Base-by-base conservation (phyloP, 2,888 invertebrate genomes). In the Rhingia rostrata region DNA sequence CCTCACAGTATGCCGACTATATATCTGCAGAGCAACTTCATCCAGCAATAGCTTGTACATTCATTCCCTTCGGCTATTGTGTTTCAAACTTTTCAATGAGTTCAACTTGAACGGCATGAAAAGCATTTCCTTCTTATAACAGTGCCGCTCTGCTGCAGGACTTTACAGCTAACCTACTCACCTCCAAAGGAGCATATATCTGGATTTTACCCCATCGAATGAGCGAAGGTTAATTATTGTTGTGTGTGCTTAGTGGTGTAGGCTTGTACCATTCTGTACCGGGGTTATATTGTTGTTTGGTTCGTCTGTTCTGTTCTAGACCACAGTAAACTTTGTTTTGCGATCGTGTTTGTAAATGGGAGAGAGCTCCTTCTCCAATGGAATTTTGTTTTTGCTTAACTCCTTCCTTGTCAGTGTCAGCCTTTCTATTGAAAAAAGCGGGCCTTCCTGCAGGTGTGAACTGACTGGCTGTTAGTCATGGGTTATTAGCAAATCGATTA, bases 11-110 rank as follows among this genome's bases (percentile, higher is more conserved):
- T 43, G 12, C 7, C n/a, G 5, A 12, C 37, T 14, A 30, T 9
- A 6, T 53, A 12, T 45, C n/a, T 35, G 43, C 53, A 39, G 56
- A 67, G 6, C 61, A 66, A 72, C 35, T 77, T 60, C 14, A 35
- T 54, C 45, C 39, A 45, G 10, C 51, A 60, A 66, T 64, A 66
- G 60, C 45, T 72, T 64, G 37, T 37, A 32, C 43, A 45, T 66
- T 53, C 35, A 12, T 51, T 41, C 9, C 33, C 41, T 58, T 47
- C 43, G 12, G 53, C 58, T 72, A 33, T 32, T 61, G 77, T 63
- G 80, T 66, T 77, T 64, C 63, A 37, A 72, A 82, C 70, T 81
- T 82, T 77, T 77, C 81, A 77, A 78, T 67, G 70, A 63, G 64
- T 54, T 53, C 41, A 10, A 77, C 77, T 82, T 51, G 39, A 60